Evolutionary conservation across 2,888 invertebrate species (phyloP).

Genomic region (Marasmarcha lunaedactyla): DNA sequence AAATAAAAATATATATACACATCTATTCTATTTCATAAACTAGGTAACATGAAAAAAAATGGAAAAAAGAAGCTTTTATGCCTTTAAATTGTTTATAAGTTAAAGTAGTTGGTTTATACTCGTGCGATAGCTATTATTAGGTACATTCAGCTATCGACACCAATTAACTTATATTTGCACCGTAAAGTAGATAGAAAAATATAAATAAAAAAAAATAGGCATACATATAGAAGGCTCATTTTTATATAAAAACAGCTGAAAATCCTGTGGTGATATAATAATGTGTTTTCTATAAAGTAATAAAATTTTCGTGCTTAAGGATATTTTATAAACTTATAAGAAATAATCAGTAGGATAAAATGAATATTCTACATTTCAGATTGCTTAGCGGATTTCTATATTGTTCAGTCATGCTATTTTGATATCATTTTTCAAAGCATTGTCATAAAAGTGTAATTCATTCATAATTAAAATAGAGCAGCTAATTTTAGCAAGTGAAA

Average conservation of each 20-base stretch:
- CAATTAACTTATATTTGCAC: conserved; percentile 50
- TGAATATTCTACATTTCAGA: conserved; percentile 27
- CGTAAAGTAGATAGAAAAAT: conserved; percentile 57
- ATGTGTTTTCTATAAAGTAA: conserved; percentile 27
- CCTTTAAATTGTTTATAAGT: conserved; percentile 66
- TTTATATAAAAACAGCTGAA: conserved; percentile 15
- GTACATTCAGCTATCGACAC: conserved; percentile 41
- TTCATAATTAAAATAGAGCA: too few relatives aligned
- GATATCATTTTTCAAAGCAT: too few relatives aligned
- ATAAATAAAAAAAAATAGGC: conserved; percentile 40
- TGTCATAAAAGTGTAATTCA: too few relatives aligned
- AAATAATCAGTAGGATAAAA: conserved; percentile 23
- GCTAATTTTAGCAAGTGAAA: too few relatives aligned
- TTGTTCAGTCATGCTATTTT: conserved; percentile 38
- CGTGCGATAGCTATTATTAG: conserved; percentile 32
- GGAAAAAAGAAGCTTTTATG: conserved; percentile 62
- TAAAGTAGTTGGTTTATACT: conserved; percentile 39
- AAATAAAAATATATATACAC: conserved; percentile 71
- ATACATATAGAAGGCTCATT: conserved; percentile 29
- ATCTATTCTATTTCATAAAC: conserved; percentile 59
- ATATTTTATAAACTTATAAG: conserved; percentile 44
- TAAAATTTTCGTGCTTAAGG: conserved; percentile 52
- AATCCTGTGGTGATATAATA: conserved; percentile 11
- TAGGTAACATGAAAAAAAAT: conserved; percentile 44
- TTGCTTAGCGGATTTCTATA: conserved; percentile 45